These are phyloP conservation scores for Drosophila trichaetosa DNA, from an alignment of 2,888 invertebrate species.

Conservation along the genomic window DNA sequence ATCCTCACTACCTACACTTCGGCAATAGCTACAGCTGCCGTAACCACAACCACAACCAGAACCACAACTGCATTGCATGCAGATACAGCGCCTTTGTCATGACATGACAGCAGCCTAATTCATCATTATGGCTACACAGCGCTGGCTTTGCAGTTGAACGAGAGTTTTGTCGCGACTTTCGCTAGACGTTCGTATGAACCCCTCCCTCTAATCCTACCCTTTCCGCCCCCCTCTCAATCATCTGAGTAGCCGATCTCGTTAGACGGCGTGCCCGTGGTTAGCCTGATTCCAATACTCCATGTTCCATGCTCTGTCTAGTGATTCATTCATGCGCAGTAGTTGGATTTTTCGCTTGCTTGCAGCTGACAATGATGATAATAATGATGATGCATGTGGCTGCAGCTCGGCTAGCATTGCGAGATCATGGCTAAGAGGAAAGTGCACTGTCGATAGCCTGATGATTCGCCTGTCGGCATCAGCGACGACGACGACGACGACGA, in stretches of 20 bases:
- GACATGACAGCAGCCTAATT: slow-evolving; percentile 83
- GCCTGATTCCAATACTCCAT: slow-evolving; percentile 48
- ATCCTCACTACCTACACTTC: slow-evolving; percentile 4
- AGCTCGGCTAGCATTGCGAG: slow-evolving; percentile 31
- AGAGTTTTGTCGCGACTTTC: slow-evolving; percentile 81
- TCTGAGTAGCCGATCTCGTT: slow-evolving; percentile 68
- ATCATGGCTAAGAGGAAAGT: slow-evolving; percentile 37
- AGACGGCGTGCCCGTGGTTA: slow-evolving; percentile 54
- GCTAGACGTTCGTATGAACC: slow-evolving; percentile 70
- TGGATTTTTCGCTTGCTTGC: slow-evolving; percentile 72
- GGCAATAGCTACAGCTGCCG: background rate
- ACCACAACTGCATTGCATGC: slow-evolving; percentile 71
- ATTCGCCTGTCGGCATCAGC: slow-evolving; percentile 77
- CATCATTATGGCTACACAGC: slow-evolving; percentile 79
- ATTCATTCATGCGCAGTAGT: slow-evolving; percentile 78
- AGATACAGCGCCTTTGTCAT: slow-evolving; percentile 79
- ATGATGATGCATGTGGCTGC: slow-evolving; percentile 69
- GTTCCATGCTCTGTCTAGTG: slow-evolving; percentile 50
- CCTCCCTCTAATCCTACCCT: background rate
- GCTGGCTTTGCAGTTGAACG: slow-evolving; percentile 45
- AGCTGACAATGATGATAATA: slow-evolving; percentile 75
- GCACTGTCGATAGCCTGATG: slow-evolving; percentile 67
- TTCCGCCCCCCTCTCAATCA: slow-evolving; percentile 1
- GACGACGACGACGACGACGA: slow-evolving; percentile 60
- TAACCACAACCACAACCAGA: slow-evolving; percentile 10